Conservation (phyloP, 2,888 invertebrate genomes). For the Prenolepis imparis region DNA sequence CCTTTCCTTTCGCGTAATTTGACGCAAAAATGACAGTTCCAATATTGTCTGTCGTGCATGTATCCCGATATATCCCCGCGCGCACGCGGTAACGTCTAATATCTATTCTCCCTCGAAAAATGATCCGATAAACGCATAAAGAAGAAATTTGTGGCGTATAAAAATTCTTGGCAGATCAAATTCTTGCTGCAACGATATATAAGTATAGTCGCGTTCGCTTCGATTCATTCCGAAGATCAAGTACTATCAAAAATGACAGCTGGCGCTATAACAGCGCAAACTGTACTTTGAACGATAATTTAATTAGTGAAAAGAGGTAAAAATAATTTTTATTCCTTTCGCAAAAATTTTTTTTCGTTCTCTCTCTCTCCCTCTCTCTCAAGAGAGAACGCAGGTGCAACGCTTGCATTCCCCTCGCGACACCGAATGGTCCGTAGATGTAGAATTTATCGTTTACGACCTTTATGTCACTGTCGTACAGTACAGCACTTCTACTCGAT, state of each 20-base stretch:
- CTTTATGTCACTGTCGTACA: background rate
- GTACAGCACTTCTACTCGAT: constrained; percentile 1
- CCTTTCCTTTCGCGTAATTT: constrained; percentile 28
- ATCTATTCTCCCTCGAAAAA: constrained; percentile 26
- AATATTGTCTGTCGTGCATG: background rate
- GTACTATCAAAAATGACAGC: background rate
- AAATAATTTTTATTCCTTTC: background rate
- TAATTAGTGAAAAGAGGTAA: background rate
- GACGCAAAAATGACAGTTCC: constrained; percentile 23
- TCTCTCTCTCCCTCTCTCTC: background rate
- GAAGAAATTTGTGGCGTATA: background rate
- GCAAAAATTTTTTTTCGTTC: background rate
- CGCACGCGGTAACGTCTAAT: constrained; percentile 13
- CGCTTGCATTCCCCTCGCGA: background rate
- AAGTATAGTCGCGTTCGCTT: background rate
- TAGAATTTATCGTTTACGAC: constrained; percentile 41
- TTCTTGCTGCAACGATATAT: background rate
- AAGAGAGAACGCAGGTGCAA: background rate
- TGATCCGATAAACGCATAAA: constrained; percentile 1
- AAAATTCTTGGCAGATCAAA: background rate
- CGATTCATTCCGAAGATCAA: background rate
- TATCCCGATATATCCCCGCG: constrained; percentile 5
- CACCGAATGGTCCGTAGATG: background rate
- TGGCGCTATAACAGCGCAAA: background rate
- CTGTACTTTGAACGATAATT: background rate